Percentiles rank a stretch among this genome's conserved stretches.
Conservation (phyloP, 1,140 invertebrate species). For the Hermatobates lingyangjiaoensis region DNA sequence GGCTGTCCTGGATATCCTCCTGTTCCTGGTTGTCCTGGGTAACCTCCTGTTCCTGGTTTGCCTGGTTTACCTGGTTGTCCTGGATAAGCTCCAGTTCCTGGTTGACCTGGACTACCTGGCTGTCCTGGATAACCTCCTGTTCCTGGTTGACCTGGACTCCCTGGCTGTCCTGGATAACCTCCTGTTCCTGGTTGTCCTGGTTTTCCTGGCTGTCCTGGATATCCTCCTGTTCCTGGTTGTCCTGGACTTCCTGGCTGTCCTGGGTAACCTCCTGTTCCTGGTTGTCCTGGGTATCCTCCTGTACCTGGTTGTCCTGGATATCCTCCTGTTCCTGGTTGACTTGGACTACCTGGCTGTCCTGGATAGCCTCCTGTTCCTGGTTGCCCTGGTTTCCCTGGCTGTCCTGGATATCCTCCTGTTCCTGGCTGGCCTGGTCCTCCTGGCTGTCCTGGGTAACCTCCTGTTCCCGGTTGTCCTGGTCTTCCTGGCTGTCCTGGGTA, state of each 20-base stretch:
- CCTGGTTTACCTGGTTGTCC: constrained; percentile 14
- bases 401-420: constrained; percentile 18
- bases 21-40: constrained; percentile 13
- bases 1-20: constrained; percentile 12
- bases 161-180: constrained; percentile 1
- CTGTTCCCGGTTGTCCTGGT: constrained; percentile 14
- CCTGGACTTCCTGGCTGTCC: constrained; percentile 16
- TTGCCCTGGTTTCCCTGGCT: constrained; percentile 20
- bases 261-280: constrained; percentile 16
- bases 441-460: constrained; percentile 13
- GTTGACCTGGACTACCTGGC: constrained; percentile 12
- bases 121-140: background rate
- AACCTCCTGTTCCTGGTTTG: constrained; percentile 18
- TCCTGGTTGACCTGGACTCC: constrained; percentile 5
- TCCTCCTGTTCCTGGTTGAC: constrained; percentile 12
- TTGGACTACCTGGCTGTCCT: constrained; percentile 14
- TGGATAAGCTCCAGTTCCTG: constrained; percentile 10
- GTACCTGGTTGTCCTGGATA: constrained; percentile 13
- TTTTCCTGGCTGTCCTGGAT: constrained; percentile 2
- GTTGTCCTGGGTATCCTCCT: constrained; percentile 15
- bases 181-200: constrained; percentile 14
- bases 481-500: constrained; percentile 13
- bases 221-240: constrained; percentile 1
- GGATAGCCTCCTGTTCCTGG: constrained; percentile 17
- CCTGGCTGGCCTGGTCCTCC: constrained; percentile 13